These are phyloP conservation scores for Steinernema feltiae DNA, from an alignment of 1,140 invertebrate species.

Conservation along the genomic window DNA sequence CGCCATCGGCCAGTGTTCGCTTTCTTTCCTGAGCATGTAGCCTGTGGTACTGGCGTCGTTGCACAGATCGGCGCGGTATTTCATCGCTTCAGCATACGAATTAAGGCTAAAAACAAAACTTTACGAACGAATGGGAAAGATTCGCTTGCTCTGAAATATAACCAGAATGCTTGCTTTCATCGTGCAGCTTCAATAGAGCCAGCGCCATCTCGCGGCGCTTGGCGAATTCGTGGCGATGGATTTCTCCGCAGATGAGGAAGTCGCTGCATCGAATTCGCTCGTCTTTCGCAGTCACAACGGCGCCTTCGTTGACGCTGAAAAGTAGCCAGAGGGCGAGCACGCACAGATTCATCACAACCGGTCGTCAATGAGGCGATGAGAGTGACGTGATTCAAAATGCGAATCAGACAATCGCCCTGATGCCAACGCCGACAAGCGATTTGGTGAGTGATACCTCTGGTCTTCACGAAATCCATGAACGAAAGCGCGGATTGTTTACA, in stretches of 20 bases:
- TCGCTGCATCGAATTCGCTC: too few species aligned
- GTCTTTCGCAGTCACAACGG: too few species aligned
- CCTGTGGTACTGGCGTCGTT: background rate
- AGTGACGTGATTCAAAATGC: too few species aligned
- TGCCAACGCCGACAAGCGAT: too few species aligned
- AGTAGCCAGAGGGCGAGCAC: too few species aligned
- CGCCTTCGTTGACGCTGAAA: too few species aligned
- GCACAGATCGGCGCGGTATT: background rate
- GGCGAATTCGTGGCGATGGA: background rate
- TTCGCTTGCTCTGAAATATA: background rate
- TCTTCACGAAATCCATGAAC: too few species aligned
- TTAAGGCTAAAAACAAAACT: background rate
- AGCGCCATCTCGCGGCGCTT: background rate
- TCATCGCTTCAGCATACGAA: background rate
- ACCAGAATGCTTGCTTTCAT: background rate
- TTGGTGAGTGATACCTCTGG: too few species aligned
- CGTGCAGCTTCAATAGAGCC: background rate
- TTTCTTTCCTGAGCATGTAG: background rate
- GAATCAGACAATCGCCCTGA: too few species aligned
- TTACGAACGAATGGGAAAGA: background rate
- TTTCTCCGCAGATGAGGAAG: background rate
- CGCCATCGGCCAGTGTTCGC: background rate
- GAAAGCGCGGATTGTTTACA: too few species aligned
- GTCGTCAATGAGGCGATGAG: too few species aligned
- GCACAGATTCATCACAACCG: too few species aligned